Conservation (phyloP, 2,113 vertebrate species). For the Seriola dumerili region DNA sequence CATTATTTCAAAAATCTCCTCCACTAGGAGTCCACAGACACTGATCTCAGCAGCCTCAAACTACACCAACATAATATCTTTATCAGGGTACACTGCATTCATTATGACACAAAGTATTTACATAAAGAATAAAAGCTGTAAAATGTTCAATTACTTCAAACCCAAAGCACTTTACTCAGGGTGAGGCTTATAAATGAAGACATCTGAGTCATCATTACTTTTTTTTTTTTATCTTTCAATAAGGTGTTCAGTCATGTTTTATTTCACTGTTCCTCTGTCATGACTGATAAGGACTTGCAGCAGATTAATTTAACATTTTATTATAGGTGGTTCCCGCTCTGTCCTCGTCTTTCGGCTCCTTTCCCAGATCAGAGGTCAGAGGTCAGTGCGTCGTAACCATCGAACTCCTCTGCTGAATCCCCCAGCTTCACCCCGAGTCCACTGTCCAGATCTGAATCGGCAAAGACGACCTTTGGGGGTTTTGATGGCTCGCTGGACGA, state of each 20-base stretch:
- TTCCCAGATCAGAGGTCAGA: constrained; percentile 54
- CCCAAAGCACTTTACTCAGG: neutral
- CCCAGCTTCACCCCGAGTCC: constrained; percentile 65
- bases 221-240: neutral
- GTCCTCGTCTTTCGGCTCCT: neutral
- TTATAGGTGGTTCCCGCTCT: neutral
- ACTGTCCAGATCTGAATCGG: constrained; percentile 64
- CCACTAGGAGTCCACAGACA: too few relatives aligned
- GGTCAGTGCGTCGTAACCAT: neutral
- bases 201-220: neutral
- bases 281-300: neutral
- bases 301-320: constrained; percentile 41
- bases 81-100: neutral
- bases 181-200: neutral
- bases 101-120: constrained; percentile 12
- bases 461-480: constrained; percentile 39
- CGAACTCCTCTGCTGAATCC: too few relatives aligned
- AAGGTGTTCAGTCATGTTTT: neutral
- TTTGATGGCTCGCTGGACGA: neutral
- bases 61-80: neutral
- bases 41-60: too few relatives aligned
- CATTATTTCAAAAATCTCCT: too few relatives aligned
- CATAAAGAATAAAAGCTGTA: constrained; percentile 5
- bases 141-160: neutral
- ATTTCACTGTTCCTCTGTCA: neutral